Conservation (phyloP, 2,113 vertebrate species). For the Pterocles orientalis region DNA sequence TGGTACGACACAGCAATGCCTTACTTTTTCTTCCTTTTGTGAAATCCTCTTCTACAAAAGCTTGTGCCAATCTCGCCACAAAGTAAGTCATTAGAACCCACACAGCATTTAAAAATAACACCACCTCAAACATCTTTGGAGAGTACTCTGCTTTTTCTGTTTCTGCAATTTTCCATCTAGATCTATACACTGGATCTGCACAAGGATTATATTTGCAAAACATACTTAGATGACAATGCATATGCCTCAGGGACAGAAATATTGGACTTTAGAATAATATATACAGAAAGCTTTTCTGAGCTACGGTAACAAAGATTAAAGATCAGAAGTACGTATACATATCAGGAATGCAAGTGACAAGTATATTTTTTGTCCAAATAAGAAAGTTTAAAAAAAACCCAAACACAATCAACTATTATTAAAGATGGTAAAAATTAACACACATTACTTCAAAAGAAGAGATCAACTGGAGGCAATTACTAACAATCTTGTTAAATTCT, state of each 20-base stretch:
- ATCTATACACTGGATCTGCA: background rate
- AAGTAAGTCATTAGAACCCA: background rate
- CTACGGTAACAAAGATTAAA: background rate
- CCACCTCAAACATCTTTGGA: background rate
- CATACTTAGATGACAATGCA: background rate
- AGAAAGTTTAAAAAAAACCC: background rate
- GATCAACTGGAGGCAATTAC: background rate
- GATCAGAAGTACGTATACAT: accelerated
- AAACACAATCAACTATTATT: background rate
- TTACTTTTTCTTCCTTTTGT: background rate
- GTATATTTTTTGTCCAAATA: background rate
- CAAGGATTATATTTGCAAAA: background rate
- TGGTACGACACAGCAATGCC: accelerated
- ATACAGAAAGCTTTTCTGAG: background rate
- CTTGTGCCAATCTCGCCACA: accelerated
- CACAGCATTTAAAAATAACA: background rate
- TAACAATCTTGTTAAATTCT: background rate
- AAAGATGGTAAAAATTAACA: background rate
- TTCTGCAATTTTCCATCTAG: background rate
- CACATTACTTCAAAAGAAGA: background rate
- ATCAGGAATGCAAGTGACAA: background rate
- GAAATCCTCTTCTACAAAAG: background rate
- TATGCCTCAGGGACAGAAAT: background rate
- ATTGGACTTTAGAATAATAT: background rate
- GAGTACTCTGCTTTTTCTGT: background rate